phyloP scores from a whole-genome alignment of 2,113 vertebrate genomes.

The Vanacampus margaritifer region DNA sequence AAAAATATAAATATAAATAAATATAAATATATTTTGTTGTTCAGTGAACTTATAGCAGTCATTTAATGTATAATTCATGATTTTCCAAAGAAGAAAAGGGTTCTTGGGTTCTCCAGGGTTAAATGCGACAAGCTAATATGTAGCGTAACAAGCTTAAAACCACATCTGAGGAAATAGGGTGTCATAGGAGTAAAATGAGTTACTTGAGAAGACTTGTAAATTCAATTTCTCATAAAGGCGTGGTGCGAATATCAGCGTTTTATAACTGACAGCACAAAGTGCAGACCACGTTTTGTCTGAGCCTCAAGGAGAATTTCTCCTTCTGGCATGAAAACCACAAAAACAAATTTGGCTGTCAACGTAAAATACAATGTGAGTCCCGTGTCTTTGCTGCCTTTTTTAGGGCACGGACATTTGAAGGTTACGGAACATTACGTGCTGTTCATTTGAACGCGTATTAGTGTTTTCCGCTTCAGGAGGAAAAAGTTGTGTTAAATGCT shows the following conservation, averaged over 20 bases:
- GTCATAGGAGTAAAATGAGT: neutral
- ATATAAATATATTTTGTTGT: no score
- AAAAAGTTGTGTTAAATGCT: conserved; percentile 31
- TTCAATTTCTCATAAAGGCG: neutral
- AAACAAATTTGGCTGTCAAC: neutral
- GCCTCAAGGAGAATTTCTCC: neutral
- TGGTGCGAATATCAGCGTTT: neutral
- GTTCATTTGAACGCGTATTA: conserved; percentile 27
- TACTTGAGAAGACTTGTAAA: neutral
- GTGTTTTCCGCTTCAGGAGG: conserved; percentile 17
- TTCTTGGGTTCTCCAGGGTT: no score
- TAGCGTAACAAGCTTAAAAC: neutral
- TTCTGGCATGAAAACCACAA: neutral
- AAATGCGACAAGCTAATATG: neutral
- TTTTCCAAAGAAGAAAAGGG: no score
- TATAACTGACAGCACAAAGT: conserved; percentile 1
- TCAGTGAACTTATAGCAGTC: no score
- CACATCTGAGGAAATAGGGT: neutral
- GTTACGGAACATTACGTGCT: neutral
- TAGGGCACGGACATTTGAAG: neutral
- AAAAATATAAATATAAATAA: no score
- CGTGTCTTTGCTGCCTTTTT: neutral
- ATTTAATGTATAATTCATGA: no score
- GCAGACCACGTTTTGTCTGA: neutral
- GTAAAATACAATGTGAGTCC: neutral